Evolutionary conservation across 2,113 vertebrate genomes (phyloP).

Genomic region (Marmota monax): DNA sequence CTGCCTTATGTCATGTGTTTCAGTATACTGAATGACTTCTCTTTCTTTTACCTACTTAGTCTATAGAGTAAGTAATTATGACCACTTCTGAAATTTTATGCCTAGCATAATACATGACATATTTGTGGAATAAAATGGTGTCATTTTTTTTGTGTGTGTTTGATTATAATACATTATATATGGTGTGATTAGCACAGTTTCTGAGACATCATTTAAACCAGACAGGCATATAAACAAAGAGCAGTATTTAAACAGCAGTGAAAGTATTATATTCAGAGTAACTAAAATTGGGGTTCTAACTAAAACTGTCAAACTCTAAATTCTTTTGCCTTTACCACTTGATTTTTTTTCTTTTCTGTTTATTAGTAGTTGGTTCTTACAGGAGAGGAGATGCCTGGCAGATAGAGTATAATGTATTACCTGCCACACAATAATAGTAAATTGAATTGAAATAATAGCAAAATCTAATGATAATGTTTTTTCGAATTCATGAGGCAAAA

Average conservation of each 20-base stretch:
- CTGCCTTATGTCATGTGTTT: too few species aligned
- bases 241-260: not conserved
- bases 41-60: too few species aligned
- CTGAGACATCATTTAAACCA: not conserved
- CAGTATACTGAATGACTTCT: too few species aligned
- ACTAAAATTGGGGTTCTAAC: not conserved
- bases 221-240: not conserved
- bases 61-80: too few species aligned
- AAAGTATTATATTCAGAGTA: not conserved
- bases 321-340: not conserved
- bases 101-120: too few species aligned
- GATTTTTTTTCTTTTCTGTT: not conserved
- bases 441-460: slow-evolving; percentile 29
- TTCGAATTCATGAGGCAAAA: slow-evolving; percentile 30
- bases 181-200: too few species aligned
- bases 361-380: not conserved
- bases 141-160: too few species aligned
- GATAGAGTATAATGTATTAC: not conserved
- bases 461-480: slow-evolving; percentile 27
- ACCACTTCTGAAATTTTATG: too few species aligned
- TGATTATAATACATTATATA: too few species aligned
- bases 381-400: not conserved
- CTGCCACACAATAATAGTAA: not conserved
- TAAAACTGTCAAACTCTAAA: not conserved
- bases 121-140: too few species aligned